Base-by-base conservation (phyloP, 2,888 invertebrate genomes). In the Archaeoteleia sp. region DNA sequence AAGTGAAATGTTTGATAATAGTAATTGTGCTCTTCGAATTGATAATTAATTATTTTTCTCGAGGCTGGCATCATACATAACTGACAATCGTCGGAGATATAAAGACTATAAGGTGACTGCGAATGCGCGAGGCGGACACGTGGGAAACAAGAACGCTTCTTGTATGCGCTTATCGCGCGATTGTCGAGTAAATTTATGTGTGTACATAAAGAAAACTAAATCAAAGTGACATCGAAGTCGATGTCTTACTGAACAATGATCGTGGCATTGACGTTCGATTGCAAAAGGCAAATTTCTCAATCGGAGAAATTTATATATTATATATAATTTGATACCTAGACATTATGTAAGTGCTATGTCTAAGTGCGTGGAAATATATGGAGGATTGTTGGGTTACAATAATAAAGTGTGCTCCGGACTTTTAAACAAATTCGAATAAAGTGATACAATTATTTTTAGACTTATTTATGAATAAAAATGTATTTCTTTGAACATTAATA, bases 141-240 rank as follows among this genome's bases (percentile, higher is more conserved):
- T 61, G 67, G 61, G 67, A 67, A 67, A 67, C 61, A 67, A 67
- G 67, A 67, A 61, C 61, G 67, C 67, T 67, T 67, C 67, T 67
- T 67, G 55, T 67, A 67, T 49, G 67, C 67, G 67, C 55, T 67
- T 67, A 67, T 61, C 55, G 55, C 67, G 67, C 60, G 67, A 67
- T 67, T 61, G 60, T 60, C 54, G 66, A 49, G 40, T 60, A 58
- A 66, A 66, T 67, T 67, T 54, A 67, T 67, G 60, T 60, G 20
- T 67, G 67, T 61, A 55, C 48, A 66, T 60, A 67, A 60, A 61
- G 57, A 67, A 66, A 66, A 66, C 46, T 66, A 49, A 58, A 54
- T 43, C 48, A 62, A 48, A 62, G 48, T 48, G 54, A 65, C 55
- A 45, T 65, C 63, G 51, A 42, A 51, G 49, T 48, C 58, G 54